Conservation (phyloP, 2,113 vertebrate species). For the Condylura cristata region DNA sequence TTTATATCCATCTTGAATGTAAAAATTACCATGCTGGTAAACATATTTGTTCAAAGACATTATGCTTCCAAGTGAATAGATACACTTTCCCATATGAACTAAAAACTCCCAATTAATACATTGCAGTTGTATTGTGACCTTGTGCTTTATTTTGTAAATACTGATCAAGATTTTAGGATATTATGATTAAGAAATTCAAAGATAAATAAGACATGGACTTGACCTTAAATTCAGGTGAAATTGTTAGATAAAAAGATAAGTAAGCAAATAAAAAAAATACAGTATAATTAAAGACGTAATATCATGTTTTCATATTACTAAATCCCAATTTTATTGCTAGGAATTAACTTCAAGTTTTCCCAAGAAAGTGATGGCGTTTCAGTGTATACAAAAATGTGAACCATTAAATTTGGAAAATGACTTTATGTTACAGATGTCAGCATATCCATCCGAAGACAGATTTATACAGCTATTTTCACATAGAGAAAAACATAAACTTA, state of each 20-base stretch:
- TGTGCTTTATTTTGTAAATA: not conserved
- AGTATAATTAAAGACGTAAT: not conserved
- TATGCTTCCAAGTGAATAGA: not conserved
- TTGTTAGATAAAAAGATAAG: not conserved
- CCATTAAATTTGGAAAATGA: not conserved
- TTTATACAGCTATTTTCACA: not conserved
- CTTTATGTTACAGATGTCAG: not conserved
- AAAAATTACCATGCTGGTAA: not conserved
- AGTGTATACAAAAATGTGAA: not conserved
- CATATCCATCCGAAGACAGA: not conserved
- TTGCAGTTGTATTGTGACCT: not conserved
- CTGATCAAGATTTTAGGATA: not conserved
- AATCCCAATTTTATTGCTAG: not conserved
- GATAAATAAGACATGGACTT: not conserved
- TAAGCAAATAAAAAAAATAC: not conserved
- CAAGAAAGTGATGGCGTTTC: not conserved
- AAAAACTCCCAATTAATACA: not conserved
- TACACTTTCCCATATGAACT: not conserved
- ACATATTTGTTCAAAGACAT: not conserved
- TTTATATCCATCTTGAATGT: constrained; percentile 26
- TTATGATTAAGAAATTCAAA: not conserved
- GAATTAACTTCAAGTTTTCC: not conserved
- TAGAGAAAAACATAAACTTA: not conserved
- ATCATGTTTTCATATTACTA: not conserved
- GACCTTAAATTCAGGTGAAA: not conserved